A percentile compares a stretch with the other conserved stretches of the same genome.
Evolutionary conservation across 2,888 invertebrate species (phyloP).

Genomic region (Laspeyria flexula): DNA sequence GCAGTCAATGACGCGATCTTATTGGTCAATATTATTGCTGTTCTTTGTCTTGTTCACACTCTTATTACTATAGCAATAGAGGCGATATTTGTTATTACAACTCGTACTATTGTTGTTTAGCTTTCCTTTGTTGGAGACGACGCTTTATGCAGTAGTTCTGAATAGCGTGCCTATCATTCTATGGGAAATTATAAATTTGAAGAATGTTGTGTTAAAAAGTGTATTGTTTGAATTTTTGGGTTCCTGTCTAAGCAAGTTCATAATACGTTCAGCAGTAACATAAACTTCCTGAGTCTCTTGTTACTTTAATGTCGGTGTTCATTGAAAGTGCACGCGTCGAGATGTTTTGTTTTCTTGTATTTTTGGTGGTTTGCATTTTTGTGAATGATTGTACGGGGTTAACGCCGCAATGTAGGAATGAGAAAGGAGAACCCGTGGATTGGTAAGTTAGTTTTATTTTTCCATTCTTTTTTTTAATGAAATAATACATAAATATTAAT

Average conservation of each 20-base stretch:
- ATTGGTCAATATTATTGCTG: constrained; percentile 20
- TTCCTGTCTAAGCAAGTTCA: not conserved
- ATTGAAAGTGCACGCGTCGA: constrained; percentile 55
- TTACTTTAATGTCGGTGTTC: constrained; percentile 57
- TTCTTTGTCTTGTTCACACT: no score
- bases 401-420: constrained; percentile 85
- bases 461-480: constrained; percentile 6
- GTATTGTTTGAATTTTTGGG: constrained; percentile 46
- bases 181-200: constrained; percentile 49
- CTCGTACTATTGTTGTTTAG: not conserved
- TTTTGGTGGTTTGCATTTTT: constrained; percentile 55
- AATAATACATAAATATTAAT: not conserved
- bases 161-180: constrained; percentile 18
- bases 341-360: constrained; percentile 53
- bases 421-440: constrained; percentile 88
- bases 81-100: constrained; percentile 10
- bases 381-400: constrained; percentile 55
- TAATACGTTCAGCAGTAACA: constrained; percentile 2
- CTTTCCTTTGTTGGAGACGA: constrained; percentile 44
- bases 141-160: not conserved
- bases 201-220: constrained; percentile 65
- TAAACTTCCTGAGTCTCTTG: constrained; percentile 64
- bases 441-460: constrained; percentile 88
- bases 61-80: constrained; percentile 31
- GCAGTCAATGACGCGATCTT: constrained; percentile 23